Evolutionary conservation across 2,888 invertebrate genomes (phyloP).

Genomic region (Sinopyrophorus schimmeli): DNA sequence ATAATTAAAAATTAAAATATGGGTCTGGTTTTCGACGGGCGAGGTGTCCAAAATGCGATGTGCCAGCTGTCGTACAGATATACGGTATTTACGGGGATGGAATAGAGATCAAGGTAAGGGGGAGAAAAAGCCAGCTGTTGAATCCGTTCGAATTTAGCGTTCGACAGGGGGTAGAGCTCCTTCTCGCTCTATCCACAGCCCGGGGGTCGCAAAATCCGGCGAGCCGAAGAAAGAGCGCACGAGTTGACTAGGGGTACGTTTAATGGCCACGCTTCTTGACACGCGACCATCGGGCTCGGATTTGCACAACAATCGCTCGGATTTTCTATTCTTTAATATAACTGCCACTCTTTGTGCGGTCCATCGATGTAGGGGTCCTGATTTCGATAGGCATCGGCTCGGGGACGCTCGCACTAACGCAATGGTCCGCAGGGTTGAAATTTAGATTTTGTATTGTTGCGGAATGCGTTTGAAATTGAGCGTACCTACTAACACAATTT

Average conservation of each 20-base stretch:
- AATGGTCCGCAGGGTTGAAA: background rate
- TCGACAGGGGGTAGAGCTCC: conserved; percentile 34
- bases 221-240: conserved; percentile 27
- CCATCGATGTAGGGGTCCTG: conserved; percentile 1
- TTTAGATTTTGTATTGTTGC: conserved; percentile 1
- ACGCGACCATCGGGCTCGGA: conserved; percentile 51
- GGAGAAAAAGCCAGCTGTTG: conserved; percentile 47
- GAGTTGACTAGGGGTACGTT: conserved; percentile 51
- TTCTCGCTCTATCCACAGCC: conserved; percentile 36
- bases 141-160: conserved; percentile 41
- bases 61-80: conserved; percentile 2
- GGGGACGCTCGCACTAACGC: background rate
- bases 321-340: conserved; percentile 51
- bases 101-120: conserved; percentile 33
- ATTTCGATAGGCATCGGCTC: background rate
- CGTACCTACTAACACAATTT: no score
- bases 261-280: conserved; percentile 54
- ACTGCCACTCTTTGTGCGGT: conserved; percentile 44
- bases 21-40: no score
- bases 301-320: conserved; percentile 54
- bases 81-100: conserved; percentile 12
- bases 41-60: no score
- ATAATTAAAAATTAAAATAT: conserved; percentile 11
- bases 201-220: conserved; percentile 12
- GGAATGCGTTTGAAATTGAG: conserved; percentile 2